Evolutionary conservation across 2,797 vertebrate genomes (phyloP).

Genomic region (Netta rufina): DNA sequence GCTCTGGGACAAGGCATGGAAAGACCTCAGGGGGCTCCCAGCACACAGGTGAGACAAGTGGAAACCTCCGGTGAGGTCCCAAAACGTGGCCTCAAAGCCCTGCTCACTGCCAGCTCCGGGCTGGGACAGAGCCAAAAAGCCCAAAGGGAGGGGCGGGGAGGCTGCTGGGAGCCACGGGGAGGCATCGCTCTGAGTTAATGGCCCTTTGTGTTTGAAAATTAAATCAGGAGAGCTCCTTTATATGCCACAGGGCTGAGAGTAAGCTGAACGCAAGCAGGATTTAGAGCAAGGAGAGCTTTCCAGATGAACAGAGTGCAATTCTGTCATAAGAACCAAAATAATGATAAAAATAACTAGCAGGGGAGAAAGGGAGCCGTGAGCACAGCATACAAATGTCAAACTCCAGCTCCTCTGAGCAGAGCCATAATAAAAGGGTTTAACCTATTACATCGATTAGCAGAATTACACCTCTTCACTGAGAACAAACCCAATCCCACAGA

Average conservation of each 20-base stretch:
- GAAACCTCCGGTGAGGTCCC: not conserved
- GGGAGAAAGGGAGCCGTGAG: not conserved
- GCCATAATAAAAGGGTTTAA: not conserved
- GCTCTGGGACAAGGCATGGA: too few species aligned
- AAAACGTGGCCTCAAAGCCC: not conserved
- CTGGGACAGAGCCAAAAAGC: not conserved
- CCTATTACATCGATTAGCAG: not conserved
- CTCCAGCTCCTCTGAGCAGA: not conserved
- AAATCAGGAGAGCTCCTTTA: not conserved
- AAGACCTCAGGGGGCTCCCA: not conserved
- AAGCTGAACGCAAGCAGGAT: rapidly evolving
- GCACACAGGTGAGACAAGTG: rapidly evolving
- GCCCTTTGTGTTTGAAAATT: not conserved
- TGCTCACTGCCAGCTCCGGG: not conserved
- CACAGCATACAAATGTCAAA: not conserved
- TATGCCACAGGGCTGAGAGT: not conserved
- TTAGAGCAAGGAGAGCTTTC: not conserved
- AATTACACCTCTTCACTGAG: not conserved
- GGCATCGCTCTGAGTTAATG: not conserved
- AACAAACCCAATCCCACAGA: not conserved
- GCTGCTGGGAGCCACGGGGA: not conserved
- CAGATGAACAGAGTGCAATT: not conserved
- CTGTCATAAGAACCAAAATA: not conserved
- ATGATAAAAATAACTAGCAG: not conserved
- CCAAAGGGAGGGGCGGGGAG: not conserved